These are phyloP conservation scores for Noctua janthe DNA, from an alignment of 2,888 invertebrate species.

Conservation along the genomic window DNA sequence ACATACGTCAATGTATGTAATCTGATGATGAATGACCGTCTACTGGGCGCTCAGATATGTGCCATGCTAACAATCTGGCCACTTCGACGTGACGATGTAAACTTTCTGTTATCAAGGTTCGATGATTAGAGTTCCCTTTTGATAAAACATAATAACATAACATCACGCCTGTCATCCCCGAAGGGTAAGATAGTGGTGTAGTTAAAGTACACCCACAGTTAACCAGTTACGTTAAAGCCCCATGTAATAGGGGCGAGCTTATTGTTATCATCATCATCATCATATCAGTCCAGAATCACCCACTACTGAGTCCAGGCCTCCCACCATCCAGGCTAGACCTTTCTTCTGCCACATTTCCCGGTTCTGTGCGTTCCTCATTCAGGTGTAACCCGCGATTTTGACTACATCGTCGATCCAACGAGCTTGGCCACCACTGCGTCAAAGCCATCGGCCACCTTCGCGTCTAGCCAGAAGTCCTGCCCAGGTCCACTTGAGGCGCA, in stretches of 20 bases:
- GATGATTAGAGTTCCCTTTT: slow-evolving; percentile 17
- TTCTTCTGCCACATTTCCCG: background rate
- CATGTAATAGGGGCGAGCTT: background rate
- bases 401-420: background rate
- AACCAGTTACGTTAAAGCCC: background rate
- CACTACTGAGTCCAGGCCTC: background rate
- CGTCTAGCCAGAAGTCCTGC: too few relatives aligned
- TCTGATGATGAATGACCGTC: slow-evolving; percentile 43
- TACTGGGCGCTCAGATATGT: slow-evolving; percentile 9
- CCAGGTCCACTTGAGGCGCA: too few relatives aligned
- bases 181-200: background rate
- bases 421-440: too few relatives aligned
- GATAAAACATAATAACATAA: slow-evolving; percentile 10
- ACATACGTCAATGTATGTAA: slow-evolving; percentile 24
- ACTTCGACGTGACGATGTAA: slow-evolving; percentile 21
- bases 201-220: background rate
- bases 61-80: background rate
- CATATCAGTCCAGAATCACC: background rate
- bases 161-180: background rate
- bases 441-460: too few relatives aligned
- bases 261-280: background rate
- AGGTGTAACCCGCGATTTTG: background rate
- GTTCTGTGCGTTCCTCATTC: background rate
- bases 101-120: slow-evolving; percentile 20
- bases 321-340: background rate